A percentile compares a stretch with the other conserved stretches of the same genome.
Conservation (phyloP, 1,140 invertebrate species). For the Zelostemma sp. region DNA sequence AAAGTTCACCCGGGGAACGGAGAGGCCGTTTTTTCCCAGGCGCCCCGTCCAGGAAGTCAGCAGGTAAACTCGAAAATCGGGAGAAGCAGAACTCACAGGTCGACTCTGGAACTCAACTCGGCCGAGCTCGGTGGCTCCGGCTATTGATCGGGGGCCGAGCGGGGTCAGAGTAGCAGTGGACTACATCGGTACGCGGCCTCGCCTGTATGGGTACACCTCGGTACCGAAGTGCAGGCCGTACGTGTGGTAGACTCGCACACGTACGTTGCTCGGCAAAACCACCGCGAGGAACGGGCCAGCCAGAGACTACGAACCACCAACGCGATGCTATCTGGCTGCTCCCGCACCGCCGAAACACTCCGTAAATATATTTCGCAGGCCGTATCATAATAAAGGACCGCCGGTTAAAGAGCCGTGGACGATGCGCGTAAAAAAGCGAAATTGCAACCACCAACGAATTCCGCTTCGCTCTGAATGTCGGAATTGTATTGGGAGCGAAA, state of each 20-base stretch:
- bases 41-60: too few relatives aligned
- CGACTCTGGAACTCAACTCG: slow-evolving; percentile 53
- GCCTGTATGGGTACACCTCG: slow-evolving; percentile 26
- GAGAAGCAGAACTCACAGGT: slow-evolving; percentile 52
- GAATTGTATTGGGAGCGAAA: slow-evolving; percentile 13
- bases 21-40: too few relatives aligned
- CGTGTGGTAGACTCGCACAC: slow-evolving; percentile 4
- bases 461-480: slow-evolving; percentile 19
- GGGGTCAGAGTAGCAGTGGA: slow-evolving; percentile 67
- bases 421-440: slow-evolving; percentile 37
- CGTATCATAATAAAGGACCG: slow-evolving; percentile 50
- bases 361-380: slow-evolving; percentile 57
- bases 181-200: slow-evolving; percentile 60
- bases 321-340: slow-evolving; percentile 44
- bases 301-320: slow-evolving; percentile 27
- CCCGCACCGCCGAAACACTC: slow-evolving; percentile 47
- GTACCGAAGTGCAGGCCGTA: slow-evolving; percentile 23
- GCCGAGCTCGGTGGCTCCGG: slow-evolving; percentile 62
- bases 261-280: slow-evolving; percentile 12
- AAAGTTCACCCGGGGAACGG: too few relatives aligned
- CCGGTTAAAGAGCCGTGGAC: slow-evolving; percentile 42
- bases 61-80: slow-evolving; percentile 27
- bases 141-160: slow-evolving; percentile 70
- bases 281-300: slow-evolving; percentile 16
- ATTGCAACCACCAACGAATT: slow-evolving; percentile 49